Evolutionary conservation across 2,797 vertebrate species (phyloP).

Genomic region (Eospalax fontanierii): DNA sequence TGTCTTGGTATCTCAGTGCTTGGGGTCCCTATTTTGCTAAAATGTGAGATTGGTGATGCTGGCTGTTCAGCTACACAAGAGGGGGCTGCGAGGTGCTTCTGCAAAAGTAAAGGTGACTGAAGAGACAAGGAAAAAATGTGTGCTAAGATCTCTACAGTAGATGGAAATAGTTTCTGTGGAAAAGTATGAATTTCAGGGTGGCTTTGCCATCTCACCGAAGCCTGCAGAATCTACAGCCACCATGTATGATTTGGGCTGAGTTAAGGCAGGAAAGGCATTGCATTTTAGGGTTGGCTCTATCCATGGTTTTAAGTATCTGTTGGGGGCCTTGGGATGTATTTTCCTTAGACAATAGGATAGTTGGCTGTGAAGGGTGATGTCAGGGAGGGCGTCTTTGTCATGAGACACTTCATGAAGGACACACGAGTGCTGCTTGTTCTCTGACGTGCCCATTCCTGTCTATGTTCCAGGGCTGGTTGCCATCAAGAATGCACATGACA

Average conservation of each 20-base stretch:
- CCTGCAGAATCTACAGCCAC: not conserved
- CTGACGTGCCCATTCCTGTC: slow-evolving; percentile 46
- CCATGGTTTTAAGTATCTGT: not conserved
- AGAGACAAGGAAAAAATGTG: not conserved
- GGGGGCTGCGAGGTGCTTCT: not conserved
- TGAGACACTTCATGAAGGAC: not conserved
- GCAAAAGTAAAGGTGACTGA: not conserved
- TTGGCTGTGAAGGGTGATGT: fast-evolving
- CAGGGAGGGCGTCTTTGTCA: fast-evolving
- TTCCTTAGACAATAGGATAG: not conserved
- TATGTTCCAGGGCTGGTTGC: slow-evolving; percentile 94
- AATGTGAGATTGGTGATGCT: not conserved
- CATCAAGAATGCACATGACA: slow-evolving; percentile 96
- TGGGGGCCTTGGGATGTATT: too few species aligned
- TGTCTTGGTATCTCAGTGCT: not conserved
- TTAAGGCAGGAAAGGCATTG: not conserved
- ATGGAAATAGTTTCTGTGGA: not conserved
- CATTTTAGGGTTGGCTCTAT: not conserved
- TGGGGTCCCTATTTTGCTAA: not conserved
- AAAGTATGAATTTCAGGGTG: not conserved
- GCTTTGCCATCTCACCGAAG: not conserved
- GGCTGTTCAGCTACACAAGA: not conserved
- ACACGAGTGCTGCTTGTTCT: not conserved
- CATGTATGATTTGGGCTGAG: not conserved
- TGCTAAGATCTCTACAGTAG: not conserved